These are phyloP conservation scores for Drosophila sproati DNA, from an alignment of 1,140 invertebrate species.

Conservation along the genomic window DNA sequence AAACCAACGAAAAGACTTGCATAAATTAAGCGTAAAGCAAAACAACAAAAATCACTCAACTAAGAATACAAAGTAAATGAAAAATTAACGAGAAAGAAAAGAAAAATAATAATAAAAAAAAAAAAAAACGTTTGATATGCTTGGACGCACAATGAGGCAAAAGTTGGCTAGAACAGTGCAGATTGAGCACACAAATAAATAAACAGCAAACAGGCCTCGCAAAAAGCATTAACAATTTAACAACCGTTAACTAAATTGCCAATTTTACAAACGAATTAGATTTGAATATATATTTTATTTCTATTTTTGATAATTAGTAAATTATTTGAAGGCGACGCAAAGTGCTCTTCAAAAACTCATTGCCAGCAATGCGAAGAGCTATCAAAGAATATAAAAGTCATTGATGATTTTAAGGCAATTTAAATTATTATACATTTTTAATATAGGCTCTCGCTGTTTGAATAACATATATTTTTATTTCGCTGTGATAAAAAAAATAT, in stretches of 20 bases:
- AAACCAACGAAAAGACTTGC: constrained; percentile 10
- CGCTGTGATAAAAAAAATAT: too few relatives aligned
- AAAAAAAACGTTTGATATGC: constrained; percentile 19
- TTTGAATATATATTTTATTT: not conserved
- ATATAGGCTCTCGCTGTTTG: not conserved
- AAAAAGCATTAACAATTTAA: constrained; percentile 11
- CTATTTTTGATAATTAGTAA: not conserved
- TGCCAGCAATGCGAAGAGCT: not conserved
- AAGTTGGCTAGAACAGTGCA: constrained; percentile 34
- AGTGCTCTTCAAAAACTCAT: not conserved
- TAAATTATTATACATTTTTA: too few relatives aligned
- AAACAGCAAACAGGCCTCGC: constrained; percentile 8
- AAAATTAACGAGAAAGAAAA: constrained; percentile 28
- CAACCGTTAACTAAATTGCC: constrained; percentile 23
- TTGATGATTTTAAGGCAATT: too few relatives aligned
- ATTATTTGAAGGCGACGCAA: not conserved
- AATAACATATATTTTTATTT: not conserved
- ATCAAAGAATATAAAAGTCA: too few relatives aligned
- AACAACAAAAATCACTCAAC: constrained; percentile 49
- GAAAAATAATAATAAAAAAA: not conserved
- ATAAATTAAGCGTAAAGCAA: constrained; percentile 44
- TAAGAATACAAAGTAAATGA: constrained; percentile 43
- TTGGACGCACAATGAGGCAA: constrained; percentile 39
- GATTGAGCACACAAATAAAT: constrained; percentile 15
- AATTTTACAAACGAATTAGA: constrained; percentile 6